Percentiles rank a stretch among this genome's conserved stretches.
phyloP scores from a whole-genome alignment of 2,797 vertebrate genomes.

The Hippopotamyrus pictus region DNA sequence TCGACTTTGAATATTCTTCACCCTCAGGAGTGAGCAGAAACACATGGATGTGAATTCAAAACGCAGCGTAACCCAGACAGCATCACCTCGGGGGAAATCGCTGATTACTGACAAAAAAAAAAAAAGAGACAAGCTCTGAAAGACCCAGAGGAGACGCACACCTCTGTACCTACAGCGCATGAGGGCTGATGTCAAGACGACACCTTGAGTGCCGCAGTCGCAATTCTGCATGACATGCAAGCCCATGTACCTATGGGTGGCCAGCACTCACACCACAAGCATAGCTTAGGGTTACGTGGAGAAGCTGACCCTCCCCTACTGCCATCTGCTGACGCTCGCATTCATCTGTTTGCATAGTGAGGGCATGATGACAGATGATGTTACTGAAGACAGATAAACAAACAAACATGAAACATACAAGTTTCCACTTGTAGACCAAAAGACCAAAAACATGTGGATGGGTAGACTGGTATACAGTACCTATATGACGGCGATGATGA shows the following conservation, averaged over 20 bases:
- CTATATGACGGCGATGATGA: background rate
- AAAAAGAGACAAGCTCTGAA: background rate
- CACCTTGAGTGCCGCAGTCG: background rate
- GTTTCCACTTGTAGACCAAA: background rate
- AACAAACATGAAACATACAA: background rate
- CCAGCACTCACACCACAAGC: background rate
- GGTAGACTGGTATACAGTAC: background rate
- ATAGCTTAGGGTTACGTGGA: background rate
- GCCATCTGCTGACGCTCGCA: background rate
- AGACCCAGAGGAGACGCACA: background rate
- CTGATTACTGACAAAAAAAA: background rate
- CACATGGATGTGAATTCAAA: background rate
- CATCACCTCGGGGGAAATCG: background rate
- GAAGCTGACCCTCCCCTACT: background rate
- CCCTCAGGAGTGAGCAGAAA: background rate
- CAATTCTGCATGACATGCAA: constrained; percentile 2
- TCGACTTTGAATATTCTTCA: background rate
- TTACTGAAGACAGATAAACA: background rate
- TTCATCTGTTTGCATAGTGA: background rate
- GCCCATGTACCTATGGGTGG: background rate
- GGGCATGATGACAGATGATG: background rate
- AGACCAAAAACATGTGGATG: background rate
- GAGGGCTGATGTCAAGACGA: background rate
- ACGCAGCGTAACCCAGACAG: background rate
- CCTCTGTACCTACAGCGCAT: background rate